phyloP scores from a whole-genome alignment of 2,888 invertebrate genomes.

The Thyatira batis region DNA sequence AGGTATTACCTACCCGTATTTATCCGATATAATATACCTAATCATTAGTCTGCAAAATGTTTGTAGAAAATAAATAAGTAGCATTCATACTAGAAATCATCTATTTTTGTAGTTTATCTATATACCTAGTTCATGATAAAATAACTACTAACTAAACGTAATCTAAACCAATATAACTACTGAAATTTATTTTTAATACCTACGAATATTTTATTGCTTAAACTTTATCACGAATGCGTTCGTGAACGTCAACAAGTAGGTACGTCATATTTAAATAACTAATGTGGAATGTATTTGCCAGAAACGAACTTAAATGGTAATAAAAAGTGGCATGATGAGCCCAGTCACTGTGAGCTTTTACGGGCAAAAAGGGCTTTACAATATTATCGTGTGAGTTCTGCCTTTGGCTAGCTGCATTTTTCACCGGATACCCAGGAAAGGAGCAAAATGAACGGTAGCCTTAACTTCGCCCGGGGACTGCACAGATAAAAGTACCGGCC shows the following conservation, averaged over 20 bases:
- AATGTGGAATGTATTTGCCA: conserved; percentile 23
- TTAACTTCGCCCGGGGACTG: conserved; percentile 47
- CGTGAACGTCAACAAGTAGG: too few species aligned
- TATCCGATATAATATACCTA: too few species aligned
- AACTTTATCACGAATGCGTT: too few species aligned
- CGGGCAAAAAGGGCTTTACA: conserved; percentile 51
- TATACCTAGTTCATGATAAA: too few species aligned
- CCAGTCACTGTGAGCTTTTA: conserved; percentile 36
- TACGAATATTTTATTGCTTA: too few species aligned
- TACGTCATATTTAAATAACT: conserved; percentile 2
- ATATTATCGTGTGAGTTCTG: conserved; percentile 42
- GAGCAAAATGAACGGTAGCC: conserved; percentile 53
- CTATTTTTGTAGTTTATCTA: too few species aligned
- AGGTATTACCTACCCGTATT: not conserved
- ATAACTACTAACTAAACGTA: too few species aligned
- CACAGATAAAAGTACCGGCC: conserved; percentile 56
- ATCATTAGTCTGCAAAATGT: too few species aligned
- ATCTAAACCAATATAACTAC: too few species aligned
- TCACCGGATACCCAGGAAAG: conserved; percentile 46
- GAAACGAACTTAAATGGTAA: conserved; percentile 27
- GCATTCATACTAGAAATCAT: too few species aligned
- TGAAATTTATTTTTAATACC: too few species aligned
- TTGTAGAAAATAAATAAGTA: too few species aligned
- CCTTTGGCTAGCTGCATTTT: conserved; percentile 53
- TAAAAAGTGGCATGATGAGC: conserved; percentile 34